These are phyloP conservation scores for Atta colombica DNA, from an alignment of 1,140 invertebrate genomes.

Conservation along the genomic window DNA sequence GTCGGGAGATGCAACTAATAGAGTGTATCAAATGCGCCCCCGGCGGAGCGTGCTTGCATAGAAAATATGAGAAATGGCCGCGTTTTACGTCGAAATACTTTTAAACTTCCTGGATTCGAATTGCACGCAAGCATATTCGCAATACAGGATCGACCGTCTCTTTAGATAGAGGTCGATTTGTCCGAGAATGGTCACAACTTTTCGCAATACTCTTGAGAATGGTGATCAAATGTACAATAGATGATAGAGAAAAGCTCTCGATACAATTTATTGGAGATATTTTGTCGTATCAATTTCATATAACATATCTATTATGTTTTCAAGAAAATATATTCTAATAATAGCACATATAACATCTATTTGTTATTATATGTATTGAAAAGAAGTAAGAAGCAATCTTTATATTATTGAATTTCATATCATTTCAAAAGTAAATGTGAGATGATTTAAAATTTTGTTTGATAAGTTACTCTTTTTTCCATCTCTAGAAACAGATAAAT, in stretches of 20 bases:
- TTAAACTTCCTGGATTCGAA: conserved; percentile 83
- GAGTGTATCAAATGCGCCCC: conserved; percentile 84
- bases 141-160: conserved; percentile 53
- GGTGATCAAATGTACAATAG: conserved; percentile 66
- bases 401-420: background rate
- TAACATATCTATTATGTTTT: conserved; percentile 13
- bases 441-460: background rate
- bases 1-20: conserved; percentile 82
- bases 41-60: conserved; percentile 78
- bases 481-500: background rate
- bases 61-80: conserved; percentile 83
- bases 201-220: conserved; percentile 71
- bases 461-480: background rate
- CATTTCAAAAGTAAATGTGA: conserved; percentile 1
- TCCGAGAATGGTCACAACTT: conserved; percentile 74
- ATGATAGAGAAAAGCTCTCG: conserved; percentile 50
- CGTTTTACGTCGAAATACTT: conserved; percentile 85
- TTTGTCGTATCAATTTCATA: conserved; percentile 21
- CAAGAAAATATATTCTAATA: background rate
- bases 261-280: conserved; percentile 67
- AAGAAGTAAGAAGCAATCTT: background rate
- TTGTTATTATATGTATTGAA: background rate
- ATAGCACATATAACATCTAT: background rate
- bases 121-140: conserved; percentile 79
- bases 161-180: conserved; percentile 71